A percentile compares a stretch with the other conserved stretches of the same genome.
phyloP scores from a whole-genome alignment of 1,140 invertebrate species.

The Hycleus phaleratus region DNA sequence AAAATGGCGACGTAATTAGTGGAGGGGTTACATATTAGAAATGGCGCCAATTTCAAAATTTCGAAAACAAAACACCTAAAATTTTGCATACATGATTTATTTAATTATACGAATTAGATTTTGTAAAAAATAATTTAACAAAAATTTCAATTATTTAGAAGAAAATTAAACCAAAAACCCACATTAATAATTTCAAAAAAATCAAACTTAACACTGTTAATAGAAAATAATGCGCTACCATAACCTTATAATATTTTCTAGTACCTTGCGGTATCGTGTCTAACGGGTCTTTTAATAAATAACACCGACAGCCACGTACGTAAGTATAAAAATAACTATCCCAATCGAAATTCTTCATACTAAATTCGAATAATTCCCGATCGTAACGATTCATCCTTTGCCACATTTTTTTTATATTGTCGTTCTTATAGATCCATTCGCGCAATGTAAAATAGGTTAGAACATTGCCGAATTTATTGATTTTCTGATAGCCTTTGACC shows the following conservation, averaged over 20 bases:
- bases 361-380: slow-evolving; percentile 52
- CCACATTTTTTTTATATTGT: slow-evolving; percentile 56
- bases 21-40: no score
- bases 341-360: slow-evolving; percentile 52
- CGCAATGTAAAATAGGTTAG: slow-evolving; percentile 64
- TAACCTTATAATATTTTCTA: slow-evolving; percentile 26
- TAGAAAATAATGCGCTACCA: slow-evolving; percentile 26
- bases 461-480: slow-evolving; percentile 62
- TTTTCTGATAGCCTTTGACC: slow-evolving; percentile 65
- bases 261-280: slow-evolving; percentile 40
- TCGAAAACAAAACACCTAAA: no score
- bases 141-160: slow-evolving; percentile 33
- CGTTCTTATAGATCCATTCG: slow-evolving; percentile 65
- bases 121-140: no score
- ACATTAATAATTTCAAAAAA: slow-evolving; percentile 3
- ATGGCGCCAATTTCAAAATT: no score
- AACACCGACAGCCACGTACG: slow-evolving; percentile 48
- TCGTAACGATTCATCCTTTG: slow-evolving; percentile 52
- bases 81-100: no score
- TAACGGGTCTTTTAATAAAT: slow-evolving; percentile 53
- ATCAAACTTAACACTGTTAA: slow-evolving; percentile 17
- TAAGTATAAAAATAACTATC: slow-evolving; percentile 51
- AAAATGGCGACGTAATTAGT: no score
- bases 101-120: no score
- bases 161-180: slow-evolving; percentile 22